These are phyloP conservation scores for Catharus fuscescens DNA, from an alignment of 2,113 vertebrate species.

Conservation along the genomic window DNA sequence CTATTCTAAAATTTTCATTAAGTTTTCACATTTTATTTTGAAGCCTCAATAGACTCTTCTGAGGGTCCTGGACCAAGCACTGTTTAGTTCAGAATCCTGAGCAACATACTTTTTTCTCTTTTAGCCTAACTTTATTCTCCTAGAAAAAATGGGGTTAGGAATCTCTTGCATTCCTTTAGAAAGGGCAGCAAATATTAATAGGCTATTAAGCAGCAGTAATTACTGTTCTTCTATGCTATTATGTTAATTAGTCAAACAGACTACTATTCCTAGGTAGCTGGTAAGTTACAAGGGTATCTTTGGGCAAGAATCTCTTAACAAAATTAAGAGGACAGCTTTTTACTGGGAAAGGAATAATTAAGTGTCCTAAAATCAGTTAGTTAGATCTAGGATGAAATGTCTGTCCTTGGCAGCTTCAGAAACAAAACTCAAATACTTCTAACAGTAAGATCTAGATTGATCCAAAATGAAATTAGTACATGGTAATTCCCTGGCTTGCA, in stretches of 20 bases:
- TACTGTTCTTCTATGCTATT: background rate
- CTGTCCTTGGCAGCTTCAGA: background rate
- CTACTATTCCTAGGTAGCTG: background rate
- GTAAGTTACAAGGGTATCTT: background rate
- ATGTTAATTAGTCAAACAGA: background rate
- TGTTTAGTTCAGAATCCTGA: background rate
- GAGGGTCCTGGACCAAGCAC: background rate
- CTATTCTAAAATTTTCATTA: background rate
- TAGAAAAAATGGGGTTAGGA: background rate
- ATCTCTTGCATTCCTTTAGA: background rate
- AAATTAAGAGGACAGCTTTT: background rate
- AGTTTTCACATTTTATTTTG: background rate
- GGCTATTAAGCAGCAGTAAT: background rate
- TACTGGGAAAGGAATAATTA: background rate
- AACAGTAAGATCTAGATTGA: background rate
- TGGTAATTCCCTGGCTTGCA: background rate
- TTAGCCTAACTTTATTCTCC: background rate
- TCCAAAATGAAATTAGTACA: background rate
- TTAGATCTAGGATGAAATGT: background rate
- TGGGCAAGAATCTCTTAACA: background rate
- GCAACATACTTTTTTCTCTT: background rate
- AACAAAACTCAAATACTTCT: background rate
- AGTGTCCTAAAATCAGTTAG: background rate
- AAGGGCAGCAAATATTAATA: background rate
- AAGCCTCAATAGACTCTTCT: background rate